Evolutionary conservation across 2,797 vertebrate species (phyloP).

Genomic region (Alca torda): DNA sequence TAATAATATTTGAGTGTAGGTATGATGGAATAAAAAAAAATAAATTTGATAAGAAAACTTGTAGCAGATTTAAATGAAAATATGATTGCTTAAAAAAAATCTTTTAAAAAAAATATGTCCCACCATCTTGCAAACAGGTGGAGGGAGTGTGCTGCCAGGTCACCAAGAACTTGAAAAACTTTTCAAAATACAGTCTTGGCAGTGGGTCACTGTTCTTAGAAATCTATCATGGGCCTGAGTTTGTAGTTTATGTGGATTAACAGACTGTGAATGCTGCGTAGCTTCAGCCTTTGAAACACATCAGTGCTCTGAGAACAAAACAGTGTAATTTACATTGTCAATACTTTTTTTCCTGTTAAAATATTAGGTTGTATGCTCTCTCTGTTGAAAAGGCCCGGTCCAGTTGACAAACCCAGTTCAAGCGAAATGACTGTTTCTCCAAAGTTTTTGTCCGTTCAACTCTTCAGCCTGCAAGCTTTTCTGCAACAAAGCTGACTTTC

Average conservation of each 20-base stretch:
- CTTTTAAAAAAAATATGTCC: neutral
- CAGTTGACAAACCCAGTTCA: neutral
- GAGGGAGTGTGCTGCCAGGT: neutral
- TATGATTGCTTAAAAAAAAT: neutral
- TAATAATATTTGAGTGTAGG: neutral
- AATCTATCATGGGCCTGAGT: neutral
- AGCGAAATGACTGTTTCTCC: neutral
- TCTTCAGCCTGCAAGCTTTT: neutral
- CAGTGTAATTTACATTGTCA: neutral
- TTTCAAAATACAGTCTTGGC: neutral
- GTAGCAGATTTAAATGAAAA: neutral
- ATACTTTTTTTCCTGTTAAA: neutral
- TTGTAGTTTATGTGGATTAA: neutral
- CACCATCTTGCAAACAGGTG: neutral
- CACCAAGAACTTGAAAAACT: neutral
- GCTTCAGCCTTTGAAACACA: neutral
- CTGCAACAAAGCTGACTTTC: neutral
- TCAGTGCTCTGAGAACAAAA: neutral
- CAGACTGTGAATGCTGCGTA: neutral
- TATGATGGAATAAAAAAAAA: neutral
- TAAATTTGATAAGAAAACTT: neutral
- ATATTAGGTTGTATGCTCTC: neutral
- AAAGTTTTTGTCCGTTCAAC: neutral
- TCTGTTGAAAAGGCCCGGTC: neutral
- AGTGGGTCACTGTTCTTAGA: neutral